Percentiles rank a stretch among this genome's conserved stretches.
These are phyloP conservation scores for Cheilinus undulatus DNA, from an alignment of 2,113 vertebrate species.

Conservation along the genomic window DNA sequence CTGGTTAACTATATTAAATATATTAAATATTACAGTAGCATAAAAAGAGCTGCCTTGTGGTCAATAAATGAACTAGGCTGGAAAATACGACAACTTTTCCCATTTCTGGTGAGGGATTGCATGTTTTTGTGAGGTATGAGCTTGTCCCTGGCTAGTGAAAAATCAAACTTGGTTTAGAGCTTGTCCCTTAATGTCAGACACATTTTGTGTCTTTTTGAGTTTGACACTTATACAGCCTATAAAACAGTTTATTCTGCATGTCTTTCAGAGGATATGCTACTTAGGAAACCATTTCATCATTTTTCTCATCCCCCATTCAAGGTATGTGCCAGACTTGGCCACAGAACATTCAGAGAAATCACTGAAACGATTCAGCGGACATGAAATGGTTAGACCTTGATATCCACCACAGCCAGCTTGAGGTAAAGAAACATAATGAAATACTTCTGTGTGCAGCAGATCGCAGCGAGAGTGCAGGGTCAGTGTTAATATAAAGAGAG, in stretches of 20 bases:
- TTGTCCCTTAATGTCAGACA: slow-evolving; percentile 41
- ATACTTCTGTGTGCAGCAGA: slow-evolving; percentile 13
- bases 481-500: neutral
- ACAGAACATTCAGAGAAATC: neutral
- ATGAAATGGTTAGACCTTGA: slow-evolving; percentile 6
- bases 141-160: slow-evolving; percentile 39
- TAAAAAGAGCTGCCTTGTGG: slow-evolving; percentile 80
- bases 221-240: slow-evolving; percentile 1
- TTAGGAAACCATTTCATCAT: slow-evolving; percentile 12
- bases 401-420: slow-evolving; percentile 1
- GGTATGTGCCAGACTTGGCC: neutral
- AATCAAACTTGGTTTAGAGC: slow-evolving; percentile 51
- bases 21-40: slow-evolving; percentile 80
- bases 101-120: slow-evolving; percentile 46
- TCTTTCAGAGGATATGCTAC: slow-evolving; percentile 10
- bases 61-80: slow-evolving; percentile 48
- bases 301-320: neutral
- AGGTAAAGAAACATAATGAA: slow-evolving; percentile 32
- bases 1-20: slow-evolving; percentile 70
- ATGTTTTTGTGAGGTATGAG: slow-evolving; percentile 76
- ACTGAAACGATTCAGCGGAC: neutral
- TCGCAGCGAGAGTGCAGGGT: neutral
- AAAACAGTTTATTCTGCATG: slow-evolving; percentile 7
- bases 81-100: slow-evolving; percentile 22
- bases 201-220: slow-evolving; percentile 21